phyloP scores from a whole-genome alignment of 1,140 invertebrate genomes.

The Propsilocerus akamusi region DNA sequence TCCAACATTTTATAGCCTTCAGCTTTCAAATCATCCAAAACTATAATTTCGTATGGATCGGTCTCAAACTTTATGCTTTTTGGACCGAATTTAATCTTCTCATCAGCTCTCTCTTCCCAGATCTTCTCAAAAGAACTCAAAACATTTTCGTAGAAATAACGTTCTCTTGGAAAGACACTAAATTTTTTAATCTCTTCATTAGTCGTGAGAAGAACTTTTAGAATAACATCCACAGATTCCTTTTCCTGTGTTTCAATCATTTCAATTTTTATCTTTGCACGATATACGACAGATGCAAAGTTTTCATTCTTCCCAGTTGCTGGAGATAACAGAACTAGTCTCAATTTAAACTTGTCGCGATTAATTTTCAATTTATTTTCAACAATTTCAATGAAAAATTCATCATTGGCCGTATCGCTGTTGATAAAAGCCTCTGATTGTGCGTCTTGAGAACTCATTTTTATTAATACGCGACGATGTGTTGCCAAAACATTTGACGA shows the following conservation, averaged over 20 bases:
- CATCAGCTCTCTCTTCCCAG: neutral
- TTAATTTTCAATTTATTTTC: neutral
- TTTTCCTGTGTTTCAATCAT: neutral
- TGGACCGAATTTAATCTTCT: neutral
- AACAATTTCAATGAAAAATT: neutral
- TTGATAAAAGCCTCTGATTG: neutral
- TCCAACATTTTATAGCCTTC: slow-evolving; percentile 28
- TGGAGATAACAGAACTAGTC: neutral
- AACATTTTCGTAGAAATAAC: slow-evolving; percentile 6
- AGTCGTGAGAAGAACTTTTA: slow-evolving; percentile 7
- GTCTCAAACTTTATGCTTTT: neutral
- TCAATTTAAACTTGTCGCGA: neutral
- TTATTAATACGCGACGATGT: too few relatives aligned
- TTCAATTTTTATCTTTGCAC: neutral
- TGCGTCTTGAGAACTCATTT: neutral
- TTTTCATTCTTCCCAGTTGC: slow-evolving; percentile 10
- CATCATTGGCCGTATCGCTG: neutral
- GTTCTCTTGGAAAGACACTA: slow-evolving; percentile 8
- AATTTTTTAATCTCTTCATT: slow-evolving; percentile 7
- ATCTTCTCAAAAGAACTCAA: neutral
- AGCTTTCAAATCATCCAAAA: slow-evolving; percentile 28
- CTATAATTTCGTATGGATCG: slow-evolving; percentile 21
- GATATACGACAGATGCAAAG: slow-evolving; percentile 8
- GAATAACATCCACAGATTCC: slow-evolving; percentile 5
- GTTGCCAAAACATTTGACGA: too few relatives aligned